These are phyloP conservation scores for Plemyria rubiginata DNA, from an alignment of 2,888 invertebrate genomes.

Conservation along the genomic window DNA sequence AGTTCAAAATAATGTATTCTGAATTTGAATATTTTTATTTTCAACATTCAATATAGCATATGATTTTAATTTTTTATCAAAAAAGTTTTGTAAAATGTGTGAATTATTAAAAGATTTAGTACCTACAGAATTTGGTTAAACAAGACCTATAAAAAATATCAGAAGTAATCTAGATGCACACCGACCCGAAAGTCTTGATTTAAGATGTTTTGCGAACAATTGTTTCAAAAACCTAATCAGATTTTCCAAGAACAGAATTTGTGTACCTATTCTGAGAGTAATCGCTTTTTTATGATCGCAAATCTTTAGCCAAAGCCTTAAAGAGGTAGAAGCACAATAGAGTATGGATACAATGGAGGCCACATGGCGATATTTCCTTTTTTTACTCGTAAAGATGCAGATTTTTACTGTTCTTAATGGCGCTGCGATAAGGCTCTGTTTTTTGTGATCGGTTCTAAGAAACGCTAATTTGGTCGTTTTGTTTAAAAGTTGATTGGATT, in stretches of 20 bases:
- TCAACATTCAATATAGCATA: background rate
- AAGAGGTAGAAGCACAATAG: conserved; percentile 76
- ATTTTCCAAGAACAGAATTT: conserved; percentile 63
- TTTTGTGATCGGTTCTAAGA: conserved; percentile 32
- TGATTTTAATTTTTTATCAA: background rate
- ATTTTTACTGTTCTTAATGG: conserved; percentile 68
- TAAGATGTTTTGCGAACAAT: conserved; percentile 28
- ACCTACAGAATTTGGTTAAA: background rate
- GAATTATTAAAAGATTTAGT: background rate
- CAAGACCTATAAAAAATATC: conserved; percentile 1
- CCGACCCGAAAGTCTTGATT: conserved; percentile 1
- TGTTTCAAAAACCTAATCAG: conserved; percentile 34
- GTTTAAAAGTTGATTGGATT: conserved; percentile 4
- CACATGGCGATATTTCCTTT: conserved; percentile 70
- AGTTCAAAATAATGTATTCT: conserved; percentile 15
- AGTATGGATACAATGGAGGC: conserved; percentile 72
- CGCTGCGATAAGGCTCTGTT: conserved; percentile 57
- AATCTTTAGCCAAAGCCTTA: conserved; percentile 69
- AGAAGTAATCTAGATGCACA: conserved; percentile 7
- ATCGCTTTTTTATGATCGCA: conserved; percentile 71
- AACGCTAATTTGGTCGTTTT: conserved; percentile 26
- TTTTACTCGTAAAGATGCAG: conserved; percentile 70
- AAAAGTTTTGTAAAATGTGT: background rate
- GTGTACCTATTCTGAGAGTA: conserved; percentile 64
- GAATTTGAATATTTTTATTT: conserved; percentile 7